These are phyloP conservation scores for Formica exsecta DNA, from an alignment of 1,140 invertebrate species.

Conservation along the genomic window DNA sequence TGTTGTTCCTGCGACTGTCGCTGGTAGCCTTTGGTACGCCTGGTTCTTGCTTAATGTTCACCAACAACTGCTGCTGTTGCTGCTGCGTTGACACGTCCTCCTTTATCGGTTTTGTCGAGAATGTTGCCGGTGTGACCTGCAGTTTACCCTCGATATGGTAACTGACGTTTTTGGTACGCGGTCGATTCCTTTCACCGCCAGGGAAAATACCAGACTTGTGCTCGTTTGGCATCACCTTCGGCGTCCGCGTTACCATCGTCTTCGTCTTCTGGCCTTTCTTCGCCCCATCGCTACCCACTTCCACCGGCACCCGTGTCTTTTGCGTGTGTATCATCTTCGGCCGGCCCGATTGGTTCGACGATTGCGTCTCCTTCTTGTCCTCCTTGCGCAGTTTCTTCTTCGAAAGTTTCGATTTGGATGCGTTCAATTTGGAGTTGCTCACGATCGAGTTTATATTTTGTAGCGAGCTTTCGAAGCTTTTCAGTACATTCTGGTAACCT, in stretches of 20 bases:
- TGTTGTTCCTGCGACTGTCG: conserved; percentile 81
- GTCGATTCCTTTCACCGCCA: conserved; percentile 87
- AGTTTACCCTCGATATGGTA: conserved; percentile 88
- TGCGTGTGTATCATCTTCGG: conserved; percentile 92
- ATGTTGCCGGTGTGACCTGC: conserved; percentile 84
- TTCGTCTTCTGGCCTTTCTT: conserved; percentile 88
- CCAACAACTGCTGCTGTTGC: conserved; percentile 25
- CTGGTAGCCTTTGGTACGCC: conserved; percentile 59
- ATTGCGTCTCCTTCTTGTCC: conserved; percentile 83
- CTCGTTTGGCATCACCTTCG: conserved; percentile 85
- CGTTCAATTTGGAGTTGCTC: conserved; percentile 82
- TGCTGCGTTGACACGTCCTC: conserved; percentile 57
- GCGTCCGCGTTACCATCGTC: conserved; percentile 87
- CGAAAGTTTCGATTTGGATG: conserved; percentile 80
- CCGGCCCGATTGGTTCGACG: conserved; percentile 84
- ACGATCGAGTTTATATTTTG: conserved; percentile 88
- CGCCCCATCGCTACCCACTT: conserved; percentile 86
- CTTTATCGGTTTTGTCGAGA: conserved; percentile 79
- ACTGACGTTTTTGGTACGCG: conserved; percentile 89
- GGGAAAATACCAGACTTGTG: conserved; percentile 82
- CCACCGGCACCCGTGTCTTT: conserved; percentile 88
- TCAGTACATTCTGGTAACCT: conserved; percentile 86
- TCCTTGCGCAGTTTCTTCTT: conserved; percentile 83
- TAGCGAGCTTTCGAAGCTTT: conserved; percentile 87
- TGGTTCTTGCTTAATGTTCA: conserved; percentile 83